Percentiles rank a stretch among this genome's conserved stretches.
Evolutionary conservation across 2,888 invertebrate species (phyloP).

Genomic region (Abrostola triplasia): DNA sequence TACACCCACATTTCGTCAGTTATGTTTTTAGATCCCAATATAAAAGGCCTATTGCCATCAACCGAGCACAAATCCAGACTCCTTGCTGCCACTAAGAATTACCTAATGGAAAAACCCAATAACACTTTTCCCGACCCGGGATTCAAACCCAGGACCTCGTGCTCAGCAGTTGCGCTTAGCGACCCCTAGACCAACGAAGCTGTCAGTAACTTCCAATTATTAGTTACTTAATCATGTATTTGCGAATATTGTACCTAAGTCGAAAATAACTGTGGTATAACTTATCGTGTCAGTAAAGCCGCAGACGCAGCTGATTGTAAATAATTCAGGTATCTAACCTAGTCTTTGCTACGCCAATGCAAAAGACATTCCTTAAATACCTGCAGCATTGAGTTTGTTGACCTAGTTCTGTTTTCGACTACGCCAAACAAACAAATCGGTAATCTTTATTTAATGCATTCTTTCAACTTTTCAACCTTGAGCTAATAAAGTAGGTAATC

Average conservation of each 20-base stretch:
- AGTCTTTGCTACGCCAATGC: conserved; percentile 33
- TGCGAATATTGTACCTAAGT: not conserved
- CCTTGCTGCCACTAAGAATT: no score
- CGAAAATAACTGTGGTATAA: conserved; percentile 1
- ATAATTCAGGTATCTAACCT: conserved; percentile 26
- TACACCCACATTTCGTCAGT: no score
- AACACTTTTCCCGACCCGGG: no score
- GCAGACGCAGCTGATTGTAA: conserved; percentile 23
- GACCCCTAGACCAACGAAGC: no score
- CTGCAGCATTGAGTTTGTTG: conserved; percentile 45
- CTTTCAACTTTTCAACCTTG: conserved; percentile 22
- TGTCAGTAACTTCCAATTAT: no score
- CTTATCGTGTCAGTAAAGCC: not conserved
- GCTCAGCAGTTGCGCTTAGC: no score
- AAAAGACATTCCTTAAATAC: conserved; percentile 50
- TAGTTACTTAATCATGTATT: no score
- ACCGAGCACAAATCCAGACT: no score
- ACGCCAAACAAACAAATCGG: conserved; percentile 45
- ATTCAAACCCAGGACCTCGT: no score
- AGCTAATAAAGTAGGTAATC: conserved; percentile 18
- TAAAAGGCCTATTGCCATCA: no score
- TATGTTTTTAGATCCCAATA: no score
- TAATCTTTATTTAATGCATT: conserved; percentile 30
- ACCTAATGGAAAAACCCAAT: no score
- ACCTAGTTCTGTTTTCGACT: conserved; percentile 46